phyloP scores from a whole-genome alignment of 2,888 invertebrate genomes.

The Ctenicera cuprea region DNA sequence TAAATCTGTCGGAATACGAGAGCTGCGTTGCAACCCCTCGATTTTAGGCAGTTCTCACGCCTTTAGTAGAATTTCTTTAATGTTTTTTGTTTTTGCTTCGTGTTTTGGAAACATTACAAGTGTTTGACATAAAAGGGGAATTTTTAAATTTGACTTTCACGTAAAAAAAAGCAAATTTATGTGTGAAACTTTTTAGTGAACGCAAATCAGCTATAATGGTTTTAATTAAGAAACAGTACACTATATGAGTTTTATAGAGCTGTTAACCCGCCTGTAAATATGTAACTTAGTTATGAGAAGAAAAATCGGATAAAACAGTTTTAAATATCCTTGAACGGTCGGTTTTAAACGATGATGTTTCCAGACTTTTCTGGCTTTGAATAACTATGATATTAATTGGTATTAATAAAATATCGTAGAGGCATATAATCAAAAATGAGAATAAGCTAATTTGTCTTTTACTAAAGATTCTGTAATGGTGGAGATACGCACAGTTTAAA shows the following conservation, averaged over 20 bases:
- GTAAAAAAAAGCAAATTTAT: slow-evolving; percentile 37
- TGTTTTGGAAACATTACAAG: slow-evolving; percentile 56
- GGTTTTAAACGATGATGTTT: slow-evolving; percentile 29
- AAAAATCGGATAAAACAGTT: slow-evolving; percentile 22
- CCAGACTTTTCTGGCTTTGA: slow-evolving; percentile 28
- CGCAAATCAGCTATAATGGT: slow-evolving; percentile 24
- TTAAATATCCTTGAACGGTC: slow-evolving; percentile 22
- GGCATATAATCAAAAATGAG: slow-evolving; percentile 27
- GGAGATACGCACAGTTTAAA: neutral
- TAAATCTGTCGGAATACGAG: slow-evolving; percentile 23
- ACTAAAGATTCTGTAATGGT: slow-evolving; percentile 29
- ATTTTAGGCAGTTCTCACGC: slow-evolving; percentile 43
- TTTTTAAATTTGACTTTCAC: slow-evolving; percentile 27
- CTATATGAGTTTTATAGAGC: slow-evolving; percentile 25
- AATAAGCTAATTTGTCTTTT: slow-evolving; percentile 33
- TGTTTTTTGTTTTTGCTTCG: slow-evolving; percentile 52
- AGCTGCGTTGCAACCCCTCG: slow-evolving; percentile 9
- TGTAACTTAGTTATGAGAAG: slow-evolving; percentile 28
- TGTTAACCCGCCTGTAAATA: slow-evolving; percentile 29
- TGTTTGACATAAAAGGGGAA: slow-evolving; percentile 50
- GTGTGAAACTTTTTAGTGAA: slow-evolving; percentile 28
- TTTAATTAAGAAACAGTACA: slow-evolving; percentile 34
- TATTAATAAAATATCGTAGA: slow-evolving; percentile 34
- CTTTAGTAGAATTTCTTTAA: slow-evolving; percentile 39
- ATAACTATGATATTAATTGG: slow-evolving; percentile 33